phyloP scores from a whole-genome alignment of 2,888 invertebrate species.

The Hipparchia sbordonii region DNA sequence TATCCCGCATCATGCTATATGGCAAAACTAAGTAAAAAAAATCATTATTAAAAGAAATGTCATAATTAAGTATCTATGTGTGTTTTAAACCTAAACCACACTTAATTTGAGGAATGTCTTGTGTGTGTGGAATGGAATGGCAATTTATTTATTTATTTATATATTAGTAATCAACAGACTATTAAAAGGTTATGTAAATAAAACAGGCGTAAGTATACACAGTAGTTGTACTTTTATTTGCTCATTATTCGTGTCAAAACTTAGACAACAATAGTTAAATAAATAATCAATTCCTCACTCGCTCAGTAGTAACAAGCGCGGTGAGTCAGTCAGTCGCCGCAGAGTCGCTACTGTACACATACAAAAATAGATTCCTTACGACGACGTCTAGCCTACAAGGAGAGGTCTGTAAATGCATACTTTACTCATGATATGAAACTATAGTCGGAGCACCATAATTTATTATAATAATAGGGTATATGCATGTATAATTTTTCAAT shows the following conservation, averaged over 20 bases:
- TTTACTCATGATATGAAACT: conserved; percentile 78
- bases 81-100: too few relatives aligned
- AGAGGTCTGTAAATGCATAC: conserved; percentile 72
- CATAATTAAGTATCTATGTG: too few relatives aligned
- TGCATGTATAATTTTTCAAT: too few relatives aligned
- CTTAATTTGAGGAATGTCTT: too few relatives aligned
- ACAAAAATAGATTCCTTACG: conserved; percentile 75
- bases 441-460: conserved; percentile 71
- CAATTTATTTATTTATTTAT: too few relatives aligned
- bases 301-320: conserved; percentile 26
- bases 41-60: too few relatives aligned
- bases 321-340: conserved; percentile 33
- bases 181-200: conserved; percentile 19
- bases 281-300: conserved; percentile 54
- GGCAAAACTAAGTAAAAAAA: too few relatives aligned
- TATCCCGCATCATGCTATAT: too few relatives aligned
- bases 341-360: conserved; percentile 50
- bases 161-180: too few relatives aligned
- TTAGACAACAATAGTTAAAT: conserved; percentile 60
- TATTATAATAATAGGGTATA: conserved; percentile 43
- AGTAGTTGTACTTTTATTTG: conserved; percentile 38
- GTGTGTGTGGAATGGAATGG: too few relatives aligned
- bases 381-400: conserved; percentile 62
- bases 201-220: conserved; percentile 25
- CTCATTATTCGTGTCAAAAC: conserved; percentile 68